Evolutionary conservation across 2,797 vertebrate genomes (phyloP).

Genomic region (Sitta carolinensis): DNA sequence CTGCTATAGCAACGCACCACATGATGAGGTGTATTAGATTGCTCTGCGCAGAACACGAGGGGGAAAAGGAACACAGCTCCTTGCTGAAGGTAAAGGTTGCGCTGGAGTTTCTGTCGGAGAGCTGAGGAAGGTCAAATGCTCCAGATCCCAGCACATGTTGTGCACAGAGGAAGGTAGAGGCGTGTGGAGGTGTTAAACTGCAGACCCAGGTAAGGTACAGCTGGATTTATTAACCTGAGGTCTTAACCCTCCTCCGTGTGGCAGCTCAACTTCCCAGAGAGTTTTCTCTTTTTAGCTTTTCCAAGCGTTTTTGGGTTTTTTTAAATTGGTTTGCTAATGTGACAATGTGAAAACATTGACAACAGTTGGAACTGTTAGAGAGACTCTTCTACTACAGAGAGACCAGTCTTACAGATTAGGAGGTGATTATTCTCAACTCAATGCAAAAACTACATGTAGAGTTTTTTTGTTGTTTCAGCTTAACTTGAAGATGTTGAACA

Average conservation of each 20-base stretch:
- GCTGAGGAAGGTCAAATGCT: constrained; percentile 65
- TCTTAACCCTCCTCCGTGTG: not conserved
- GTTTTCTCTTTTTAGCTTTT: constrained; percentile 32
- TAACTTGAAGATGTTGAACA: not conserved
- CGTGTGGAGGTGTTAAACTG: constrained; percentile 42
- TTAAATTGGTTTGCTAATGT: not conserved
- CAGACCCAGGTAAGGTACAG: constrained; percentile 74
- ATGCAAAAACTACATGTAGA: not conserved
- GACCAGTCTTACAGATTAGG: not conserved
- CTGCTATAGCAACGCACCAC: constrained; percentile 95
- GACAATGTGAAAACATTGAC: not conserved
- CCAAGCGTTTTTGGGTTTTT: not conserved
- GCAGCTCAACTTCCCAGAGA: constrained; percentile 29
- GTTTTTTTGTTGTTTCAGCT: not conserved
- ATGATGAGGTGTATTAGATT: constrained; percentile 98
- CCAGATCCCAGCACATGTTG: constrained; percentile 15
- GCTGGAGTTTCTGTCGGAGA: constrained; percentile 63
- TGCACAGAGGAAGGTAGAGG: constrained; percentile 33
- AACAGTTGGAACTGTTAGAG: not conserved
- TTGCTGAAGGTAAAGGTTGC: constrained; percentile 78
- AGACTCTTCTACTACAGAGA: not conserved
- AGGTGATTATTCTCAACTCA: not conserved
- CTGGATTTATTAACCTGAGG: not conserved
- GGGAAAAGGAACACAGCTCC: constrained; percentile 79
- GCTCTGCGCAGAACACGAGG: constrained; percentile 83